Base-by-base conservation (phyloP, 2,113 vertebrate species). In the Stegostoma tigrinum region DNA sequence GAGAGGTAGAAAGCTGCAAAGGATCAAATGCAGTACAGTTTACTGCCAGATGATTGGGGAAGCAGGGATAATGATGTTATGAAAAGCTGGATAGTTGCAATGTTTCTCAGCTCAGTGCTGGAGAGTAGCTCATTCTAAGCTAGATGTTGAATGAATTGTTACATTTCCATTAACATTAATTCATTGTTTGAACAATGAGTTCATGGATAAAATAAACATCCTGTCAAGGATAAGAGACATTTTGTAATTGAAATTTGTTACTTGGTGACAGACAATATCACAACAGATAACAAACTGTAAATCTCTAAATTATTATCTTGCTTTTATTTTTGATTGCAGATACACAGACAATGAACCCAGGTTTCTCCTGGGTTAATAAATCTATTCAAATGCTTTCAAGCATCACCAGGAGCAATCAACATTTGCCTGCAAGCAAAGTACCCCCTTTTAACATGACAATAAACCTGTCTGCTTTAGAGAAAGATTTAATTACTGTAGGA, bases 401-500 rank as follows among this genome's bases (percentile, higher is more conserved):
- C 94, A 30, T 30, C 12, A 72, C 68, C 67, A 52, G 45, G 72
- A 45, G 72, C 94, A 95, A 70, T 52, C 45, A 95, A 34, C 67
- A 72, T 72, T 95, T 30, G 42, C 94, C 94, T 72, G 67, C 94
- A 52, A 95, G 38, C 68, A 72, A 72, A 66, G 34, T 93, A 67
- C 61, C 66, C 61, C 61, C 38, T 95, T 52, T 95, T 72, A 72
- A 42, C 94, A 72, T 95, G 12, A 30, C 23, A 95, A 72, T 72
- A 95, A 90, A 70, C 68, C 42, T 95, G 48, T 72, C 45, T 48
- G 45, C 52, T 95, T 72, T 72, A 27, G 34, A 93, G 61, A 93
- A 95, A 95, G 94, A 42, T 95, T 95, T 95, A 72, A 95, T 72
- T 95, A 95, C 66, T 75, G 94, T 95, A 48, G 19, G 67, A 72